These are phyloP conservation scores for Echinometra lucunter DNA, from an alignment of 53 echinoderm and acorn worm genomes.

Conservation along the genomic window DNA sequence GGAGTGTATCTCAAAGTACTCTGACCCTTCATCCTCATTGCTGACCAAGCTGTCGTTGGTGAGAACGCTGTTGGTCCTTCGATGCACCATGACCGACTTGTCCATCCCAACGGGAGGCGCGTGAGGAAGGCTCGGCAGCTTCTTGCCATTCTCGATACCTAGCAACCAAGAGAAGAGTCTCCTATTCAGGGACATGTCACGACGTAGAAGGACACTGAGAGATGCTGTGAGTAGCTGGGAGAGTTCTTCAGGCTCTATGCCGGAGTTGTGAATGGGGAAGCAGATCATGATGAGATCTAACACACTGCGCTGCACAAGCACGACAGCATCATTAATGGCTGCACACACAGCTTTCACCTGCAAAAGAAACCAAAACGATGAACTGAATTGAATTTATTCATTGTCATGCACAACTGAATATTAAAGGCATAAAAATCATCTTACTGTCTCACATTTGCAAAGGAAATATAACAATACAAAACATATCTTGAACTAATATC, in stretches of 20 bases:
- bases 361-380: background rate
- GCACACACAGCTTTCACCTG: constrained; percentile 93
- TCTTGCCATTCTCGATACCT: constrained; percentile 68
- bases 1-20: constrained; percentile 91
- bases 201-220: constrained; percentile 88
- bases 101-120: constrained; percentile 38
- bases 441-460: too few species aligned
- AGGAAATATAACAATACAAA: too few species aligned
- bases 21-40: constrained; percentile 81
- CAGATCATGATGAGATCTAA: constrained; percentile 90
- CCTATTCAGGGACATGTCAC: constrained; percentile 98
- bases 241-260: constrained; percentile 72
- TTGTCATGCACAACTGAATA: too few species aligned
- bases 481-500: too few species aligned
- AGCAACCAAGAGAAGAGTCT: constrained; percentile 94
- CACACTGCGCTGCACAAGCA: constrained; percentile 92
- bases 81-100: constrained; percentile 38
- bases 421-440: too few species aligned
- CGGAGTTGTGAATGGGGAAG: constrained; percentile 86
- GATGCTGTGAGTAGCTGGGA: constrained; percentile 82
- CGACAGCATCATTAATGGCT: constrained; percentile 87
- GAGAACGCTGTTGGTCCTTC: constrained; percentile 73
- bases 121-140: constrained; percentile 9
- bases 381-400: background rate
- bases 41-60: constrained; percentile 84